A percentile compares a stretch with the other conserved stretches of the same genome.
These are phyloP conservation scores for Poecilia velifera DNA, from an alignment of 2,797 vertebrate species.

Conservation along the genomic window DNA sequence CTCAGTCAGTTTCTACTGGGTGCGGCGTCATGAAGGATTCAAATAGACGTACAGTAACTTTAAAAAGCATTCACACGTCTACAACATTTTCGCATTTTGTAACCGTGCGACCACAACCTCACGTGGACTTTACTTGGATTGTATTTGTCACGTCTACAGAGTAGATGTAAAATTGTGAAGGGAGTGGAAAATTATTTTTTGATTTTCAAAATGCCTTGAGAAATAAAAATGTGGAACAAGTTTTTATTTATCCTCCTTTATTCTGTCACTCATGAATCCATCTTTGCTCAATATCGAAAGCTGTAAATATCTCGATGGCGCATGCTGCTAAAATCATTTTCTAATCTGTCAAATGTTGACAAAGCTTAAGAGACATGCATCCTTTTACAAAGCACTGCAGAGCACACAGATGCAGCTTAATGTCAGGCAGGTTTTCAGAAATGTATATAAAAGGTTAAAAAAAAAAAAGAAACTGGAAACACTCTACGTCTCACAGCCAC, in stretches of 20 bases:
- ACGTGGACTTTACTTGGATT: background rate
- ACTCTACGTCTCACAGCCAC: background rate
- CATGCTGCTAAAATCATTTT: background rate
- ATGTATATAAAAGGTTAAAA: background rate
- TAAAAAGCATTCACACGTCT: background rate
- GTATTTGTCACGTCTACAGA: background rate
- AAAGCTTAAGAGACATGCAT: background rate
- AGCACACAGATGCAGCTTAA: background rate
- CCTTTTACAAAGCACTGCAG: background rate
- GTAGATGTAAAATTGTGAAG: background rate
- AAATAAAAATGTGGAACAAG: background rate
- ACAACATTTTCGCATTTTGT: background rate
- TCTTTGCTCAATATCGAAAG: too few species aligned
- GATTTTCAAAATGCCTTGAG: background rate
- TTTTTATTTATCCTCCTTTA: background rate
- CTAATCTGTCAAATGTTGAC: background rate
- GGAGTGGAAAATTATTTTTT: background rate
- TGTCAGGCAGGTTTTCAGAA: background rate
- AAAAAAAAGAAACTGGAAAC: background rate
- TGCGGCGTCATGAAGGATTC: too few species aligned
- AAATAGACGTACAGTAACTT: background rate
- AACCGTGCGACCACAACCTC: background rate
- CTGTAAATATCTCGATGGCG: too few species aligned
- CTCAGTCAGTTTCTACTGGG: background rate
- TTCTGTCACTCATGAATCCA: background rate